Conservation (phyloP, 2,888 invertebrate genomes). For the Tinea trinotella region DNA sequence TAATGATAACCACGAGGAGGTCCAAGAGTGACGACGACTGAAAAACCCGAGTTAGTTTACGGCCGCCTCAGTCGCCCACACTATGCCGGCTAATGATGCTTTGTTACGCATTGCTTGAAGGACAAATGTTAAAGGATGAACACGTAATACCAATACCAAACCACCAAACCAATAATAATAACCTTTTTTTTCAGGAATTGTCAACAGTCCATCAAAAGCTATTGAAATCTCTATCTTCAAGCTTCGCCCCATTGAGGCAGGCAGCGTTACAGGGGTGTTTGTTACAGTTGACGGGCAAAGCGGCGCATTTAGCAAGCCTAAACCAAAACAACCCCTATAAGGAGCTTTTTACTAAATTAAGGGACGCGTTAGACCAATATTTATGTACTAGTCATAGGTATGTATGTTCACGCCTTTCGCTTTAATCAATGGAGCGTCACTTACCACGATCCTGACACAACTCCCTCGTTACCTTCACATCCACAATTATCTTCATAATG, state of each 20-base stretch:
- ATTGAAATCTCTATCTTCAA: conserved; percentile 48
- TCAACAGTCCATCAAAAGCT: conserved; percentile 56
- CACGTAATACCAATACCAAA: neutral
- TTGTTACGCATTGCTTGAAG: no score
- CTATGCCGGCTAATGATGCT: no score
- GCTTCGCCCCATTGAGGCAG: conserved; percentile 55
- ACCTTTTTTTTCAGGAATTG: conserved; percentile 36
- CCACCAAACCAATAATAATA: no score
- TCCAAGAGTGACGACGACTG: no score
- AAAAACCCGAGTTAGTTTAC: no score
- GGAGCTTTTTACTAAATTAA: conserved; percentile 38
- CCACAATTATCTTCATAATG: no score
- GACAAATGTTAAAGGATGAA: neutral
- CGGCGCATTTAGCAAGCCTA: conserved; percentile 25
- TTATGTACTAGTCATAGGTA: conserved; percentile 1
- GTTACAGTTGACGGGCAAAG: conserved; percentile 39
- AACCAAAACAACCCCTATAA: conserved; percentile 33
- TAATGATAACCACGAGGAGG: no score
- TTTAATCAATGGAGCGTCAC: no score
- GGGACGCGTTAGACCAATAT: neutral
- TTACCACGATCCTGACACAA: no score
- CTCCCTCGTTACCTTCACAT: no score
- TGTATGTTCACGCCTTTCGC: no score
- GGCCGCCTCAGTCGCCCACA: no score
- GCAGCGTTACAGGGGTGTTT: conserved; percentile 60